phyloP scores from a whole-genome alignment of 1,140 invertebrate genomes.

The Orchestia grillus region DNA sequence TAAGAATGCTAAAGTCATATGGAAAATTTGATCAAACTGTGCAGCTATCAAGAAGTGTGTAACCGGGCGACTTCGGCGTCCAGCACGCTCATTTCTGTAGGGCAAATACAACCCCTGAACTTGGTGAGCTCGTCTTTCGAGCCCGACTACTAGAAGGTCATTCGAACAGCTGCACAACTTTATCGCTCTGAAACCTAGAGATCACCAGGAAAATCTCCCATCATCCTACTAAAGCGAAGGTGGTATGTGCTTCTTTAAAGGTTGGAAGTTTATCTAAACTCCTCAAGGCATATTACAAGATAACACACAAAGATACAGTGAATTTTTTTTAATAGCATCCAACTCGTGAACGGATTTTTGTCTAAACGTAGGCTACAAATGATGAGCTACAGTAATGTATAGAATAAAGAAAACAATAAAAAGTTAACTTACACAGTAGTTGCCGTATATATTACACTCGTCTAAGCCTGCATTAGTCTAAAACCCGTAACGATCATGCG shows the following conservation, averaged over 20 bases:
- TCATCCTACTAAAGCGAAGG: not conserved
- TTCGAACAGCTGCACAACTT: not conserved
- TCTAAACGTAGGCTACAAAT: not conserved
- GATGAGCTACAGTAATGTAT: not conserved
- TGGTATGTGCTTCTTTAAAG: not conserved
- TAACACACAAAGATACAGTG: not conserved
- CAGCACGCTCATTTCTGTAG: too few species aligned
- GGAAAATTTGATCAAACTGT: not conserved
- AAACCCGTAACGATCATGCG: not conserved
- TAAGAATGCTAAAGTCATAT: not conserved
- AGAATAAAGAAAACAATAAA: not conserved
- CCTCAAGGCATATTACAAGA: not conserved
- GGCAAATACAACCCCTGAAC: too few species aligned
- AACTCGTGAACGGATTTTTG: not conserved
- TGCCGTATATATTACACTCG: not conserved
- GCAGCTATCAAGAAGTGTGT: too few species aligned
- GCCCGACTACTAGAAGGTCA: too few species aligned
- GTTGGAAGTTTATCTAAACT: not conserved
- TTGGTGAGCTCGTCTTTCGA: too few species aligned
- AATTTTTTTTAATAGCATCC: not conserved
- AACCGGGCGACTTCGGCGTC: too few species aligned
- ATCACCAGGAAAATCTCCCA: not conserved
- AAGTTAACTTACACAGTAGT: not conserved
- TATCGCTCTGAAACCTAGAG: not conserved
- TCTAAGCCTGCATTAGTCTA: not conserved